These are phyloP conservation scores for Calephelis virginiensis DNA, from an alignment of 1,140 invertebrate species.

Conservation along the genomic window DNA sequence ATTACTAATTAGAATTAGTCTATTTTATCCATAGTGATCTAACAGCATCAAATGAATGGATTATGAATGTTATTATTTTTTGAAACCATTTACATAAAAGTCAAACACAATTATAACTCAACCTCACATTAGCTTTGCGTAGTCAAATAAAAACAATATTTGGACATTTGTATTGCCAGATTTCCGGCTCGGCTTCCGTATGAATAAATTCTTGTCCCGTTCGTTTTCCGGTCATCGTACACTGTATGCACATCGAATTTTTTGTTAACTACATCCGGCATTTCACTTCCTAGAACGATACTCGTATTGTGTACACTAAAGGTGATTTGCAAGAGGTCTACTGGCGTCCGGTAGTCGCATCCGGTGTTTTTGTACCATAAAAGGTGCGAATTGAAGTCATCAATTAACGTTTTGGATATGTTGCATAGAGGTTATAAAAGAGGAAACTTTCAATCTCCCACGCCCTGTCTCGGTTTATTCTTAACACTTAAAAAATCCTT, in stretches of 20 bases:
- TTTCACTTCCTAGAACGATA: conserved; percentile 51
- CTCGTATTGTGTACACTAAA: conserved; percentile 43
- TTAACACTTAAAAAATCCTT: too few species aligned
- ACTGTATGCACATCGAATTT: conserved; percentile 16
- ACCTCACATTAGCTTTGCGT: too few species aligned
- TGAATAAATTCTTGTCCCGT: conserved; percentile 9
- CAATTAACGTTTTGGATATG: conserved; percentile 54
- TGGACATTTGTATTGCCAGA: conserved; percentile 2
- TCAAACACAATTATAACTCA: too few species aligned
- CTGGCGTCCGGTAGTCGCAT: conserved; percentile 67
- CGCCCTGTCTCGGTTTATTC: too few species aligned
- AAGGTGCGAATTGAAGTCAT: conserved; percentile 64
- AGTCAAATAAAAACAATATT: conserved; percentile 7
- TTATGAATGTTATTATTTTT: too few species aligned
- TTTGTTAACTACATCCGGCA: conserved; percentile 49
- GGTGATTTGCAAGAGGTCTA: conserved; percentile 58
- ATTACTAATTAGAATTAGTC: too few species aligned
- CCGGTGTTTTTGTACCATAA: conserved; percentile 75
- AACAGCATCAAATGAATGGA: too few species aligned
- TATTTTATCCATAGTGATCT: too few species aligned
- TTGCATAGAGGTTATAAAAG: too few species aligned
- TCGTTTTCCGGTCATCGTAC: conserved; percentile 9
- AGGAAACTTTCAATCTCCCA: too few species aligned
- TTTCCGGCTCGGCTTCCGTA: conserved; percentile 8
- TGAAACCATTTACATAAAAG: too few species aligned